Conservation (phyloP, 2,113 vertebrate genomes). For the Centrocercus urophasianus region DNA sequence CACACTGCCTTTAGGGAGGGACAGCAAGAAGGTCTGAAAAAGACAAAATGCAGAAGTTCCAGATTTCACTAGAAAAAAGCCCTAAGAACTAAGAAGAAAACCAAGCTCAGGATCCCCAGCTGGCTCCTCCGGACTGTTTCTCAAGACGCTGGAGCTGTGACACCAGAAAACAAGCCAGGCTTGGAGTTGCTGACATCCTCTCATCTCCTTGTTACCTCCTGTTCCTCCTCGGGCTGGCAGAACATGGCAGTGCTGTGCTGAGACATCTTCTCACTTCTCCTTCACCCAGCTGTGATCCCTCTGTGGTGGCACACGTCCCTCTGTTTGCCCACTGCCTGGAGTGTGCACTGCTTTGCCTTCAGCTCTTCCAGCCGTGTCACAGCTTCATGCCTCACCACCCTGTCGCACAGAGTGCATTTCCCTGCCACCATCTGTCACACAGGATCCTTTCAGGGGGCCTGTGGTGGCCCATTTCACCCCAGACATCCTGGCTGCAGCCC, state of each 20-base stretch:
- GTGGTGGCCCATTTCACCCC: neutral
- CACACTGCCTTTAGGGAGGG: neutral
- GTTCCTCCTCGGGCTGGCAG: neutral
- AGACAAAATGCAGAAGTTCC: neutral
- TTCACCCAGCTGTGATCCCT: neutral
- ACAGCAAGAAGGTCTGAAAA: neutral
- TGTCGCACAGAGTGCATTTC: neutral
- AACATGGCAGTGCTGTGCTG: neutral
- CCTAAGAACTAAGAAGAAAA: neutral
- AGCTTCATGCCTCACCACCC: neutral
- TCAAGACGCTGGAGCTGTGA: neutral
- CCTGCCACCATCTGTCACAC: neutral
- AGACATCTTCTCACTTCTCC: neutral
- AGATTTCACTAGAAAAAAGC: neutral
- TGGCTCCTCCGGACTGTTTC: neutral
- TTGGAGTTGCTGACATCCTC: neutral
- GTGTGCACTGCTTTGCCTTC: neutral
- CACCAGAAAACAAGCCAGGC: neutral
- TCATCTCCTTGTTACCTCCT: neutral
- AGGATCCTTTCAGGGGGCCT: neutral
- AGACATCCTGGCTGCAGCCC: neutral
- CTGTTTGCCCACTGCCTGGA: fast-evolving
- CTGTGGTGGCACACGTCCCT: fast-evolving
- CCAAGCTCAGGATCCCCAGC: neutral
- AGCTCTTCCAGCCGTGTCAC: neutral